Conservation (phyloP, 2,113 vertebrate species). For the Amphiprion percula region DNA sequence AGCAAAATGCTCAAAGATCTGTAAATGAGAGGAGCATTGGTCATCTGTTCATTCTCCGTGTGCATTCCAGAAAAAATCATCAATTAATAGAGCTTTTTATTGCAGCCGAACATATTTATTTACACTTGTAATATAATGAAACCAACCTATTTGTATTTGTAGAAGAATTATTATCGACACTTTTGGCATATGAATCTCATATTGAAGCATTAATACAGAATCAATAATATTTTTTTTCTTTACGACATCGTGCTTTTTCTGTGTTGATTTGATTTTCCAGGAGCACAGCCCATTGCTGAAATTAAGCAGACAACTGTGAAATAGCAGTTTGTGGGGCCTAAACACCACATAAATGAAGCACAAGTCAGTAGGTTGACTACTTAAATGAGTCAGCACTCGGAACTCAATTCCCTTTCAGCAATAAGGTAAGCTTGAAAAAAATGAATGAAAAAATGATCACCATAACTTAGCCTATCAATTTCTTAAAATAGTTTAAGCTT, state of each 20-base stretch:
- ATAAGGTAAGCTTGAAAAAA: neutral
- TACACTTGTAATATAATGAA: too few relatives aligned
- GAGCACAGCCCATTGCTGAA: neutral
- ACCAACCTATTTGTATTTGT: too few relatives aligned
- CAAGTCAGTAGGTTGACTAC: neutral
- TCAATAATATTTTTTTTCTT: neutral
- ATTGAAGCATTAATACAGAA: neutral
- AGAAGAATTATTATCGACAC: too few relatives aligned
- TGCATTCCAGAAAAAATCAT: neutral
- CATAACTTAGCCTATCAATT: too few relatives aligned
- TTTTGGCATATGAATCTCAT: too few relatives aligned
- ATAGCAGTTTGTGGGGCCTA: neutral
- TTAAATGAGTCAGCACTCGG: slow-evolving; percentile 4
- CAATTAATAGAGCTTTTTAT: neutral
- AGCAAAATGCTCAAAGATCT: too few relatives aligned
- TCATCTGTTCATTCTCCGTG: neutral
- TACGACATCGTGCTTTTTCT: neutral
- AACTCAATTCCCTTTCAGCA: slow-evolving; percentile 15
- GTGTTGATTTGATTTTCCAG: neutral
- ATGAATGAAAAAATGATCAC: neutral
- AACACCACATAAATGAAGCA: neutral
- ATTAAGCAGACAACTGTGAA: neutral
- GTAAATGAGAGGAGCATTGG: too few relatives aligned
- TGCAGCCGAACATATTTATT: too few relatives aligned
- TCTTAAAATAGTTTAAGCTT: too few relatives aligned